A percentile compares a stretch with the other conserved stretches of the same genome.
phyloP scores from a whole-genome alignment of 2,888 invertebrate genomes.

The Thera britannica region DNA sequence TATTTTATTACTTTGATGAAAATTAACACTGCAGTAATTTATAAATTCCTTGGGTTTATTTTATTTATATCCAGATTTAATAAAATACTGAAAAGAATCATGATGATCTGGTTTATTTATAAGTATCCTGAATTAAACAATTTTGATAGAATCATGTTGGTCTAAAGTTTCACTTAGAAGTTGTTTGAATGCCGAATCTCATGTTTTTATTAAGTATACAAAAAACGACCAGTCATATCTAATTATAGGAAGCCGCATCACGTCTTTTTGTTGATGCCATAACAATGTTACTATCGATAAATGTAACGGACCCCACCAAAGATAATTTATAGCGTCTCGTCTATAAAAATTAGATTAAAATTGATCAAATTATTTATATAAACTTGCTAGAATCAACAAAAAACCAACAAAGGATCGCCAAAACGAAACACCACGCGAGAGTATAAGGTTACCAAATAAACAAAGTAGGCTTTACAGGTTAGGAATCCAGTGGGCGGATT shows the following conservation, averaged over 20 bases:
- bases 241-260: slow-evolving; percentile 47
- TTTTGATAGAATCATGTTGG: not conserved
- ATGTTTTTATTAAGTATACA: slow-evolving; percentile 19
- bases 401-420: not conserved
- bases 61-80: no score
- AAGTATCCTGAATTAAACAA: not conserved
- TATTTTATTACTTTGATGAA: no score
- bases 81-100: no score
- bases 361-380: not conserved
- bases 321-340: slow-evolving; percentile 10
- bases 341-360: slow-evolving; percentile 5
- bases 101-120: no score
- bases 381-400: not conserved
- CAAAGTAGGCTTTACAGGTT: slow-evolving; percentile 26
- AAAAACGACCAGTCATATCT: slow-evolving; percentile 35
- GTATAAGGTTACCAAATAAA: slow-evolving; percentile 33
- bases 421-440: slow-evolving; percentile 23
- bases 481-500: slow-evolving; percentile 44
- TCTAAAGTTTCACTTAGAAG: slow-evolving; percentile 14
- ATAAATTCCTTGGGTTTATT: no score
- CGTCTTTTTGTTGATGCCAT: slow-evolving; percentile 43
- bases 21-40: no score
- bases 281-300: slow-evolving; percentile 35
- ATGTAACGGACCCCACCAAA: slow-evolving; percentile 39
- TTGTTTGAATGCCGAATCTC: slow-evolving; percentile 5